A percentile compares a stretch with the other conserved stretches of the same genome.
phyloP scores from a whole-genome alignment of 2,888 invertebrate genomes.

The Magallana nippona region DNA sequence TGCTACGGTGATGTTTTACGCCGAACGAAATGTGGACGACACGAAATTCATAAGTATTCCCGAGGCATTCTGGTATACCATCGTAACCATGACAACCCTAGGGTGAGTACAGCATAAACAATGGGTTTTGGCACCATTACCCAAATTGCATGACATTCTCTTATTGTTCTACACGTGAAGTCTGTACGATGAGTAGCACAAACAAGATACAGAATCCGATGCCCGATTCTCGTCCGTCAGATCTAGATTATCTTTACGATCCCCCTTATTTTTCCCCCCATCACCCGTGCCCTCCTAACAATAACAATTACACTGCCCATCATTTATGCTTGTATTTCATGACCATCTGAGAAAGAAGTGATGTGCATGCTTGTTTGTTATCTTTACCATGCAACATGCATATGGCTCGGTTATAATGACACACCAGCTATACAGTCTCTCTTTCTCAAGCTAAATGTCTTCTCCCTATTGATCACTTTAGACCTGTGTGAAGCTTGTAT shows the following conservation, averaged over 20 bases:
- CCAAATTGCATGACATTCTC: not conserved
- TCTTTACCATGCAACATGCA: not conserved
- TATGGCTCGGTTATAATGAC: not conserved
- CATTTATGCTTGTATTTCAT: not conserved
- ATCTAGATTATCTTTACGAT: not conserved
- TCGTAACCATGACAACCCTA: slow-evolving; percentile 99
- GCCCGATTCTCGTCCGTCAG: not conserved
- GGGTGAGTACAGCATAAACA: slow-evolving; percentile 87
- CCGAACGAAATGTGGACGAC: slow-evolving; percentile 98
- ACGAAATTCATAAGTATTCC: slow-evolving; percentile 99
- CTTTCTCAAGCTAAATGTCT: not conserved
- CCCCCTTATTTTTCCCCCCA: not conserved
- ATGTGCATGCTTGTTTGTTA: not conserved
- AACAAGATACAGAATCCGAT: not conserved
- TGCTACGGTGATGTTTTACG: slow-evolving; percentile 99
- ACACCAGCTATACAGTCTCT: not conserved
- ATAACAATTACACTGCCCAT: not conserved
- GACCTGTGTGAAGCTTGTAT: not conserved
- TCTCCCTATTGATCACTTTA: not conserved
- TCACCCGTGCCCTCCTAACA: not conserved
- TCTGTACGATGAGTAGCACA: not conserved
- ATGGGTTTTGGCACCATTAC: slow-evolving; percentile 32
- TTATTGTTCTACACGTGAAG: slow-evolving; percentile 14
- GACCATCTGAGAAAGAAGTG: not conserved
- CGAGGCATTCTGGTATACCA: slow-evolving; percentile 99